Conservation (phyloP, 2,113 vertebrate genomes). For the Montifringilla adamsi region DNA sequence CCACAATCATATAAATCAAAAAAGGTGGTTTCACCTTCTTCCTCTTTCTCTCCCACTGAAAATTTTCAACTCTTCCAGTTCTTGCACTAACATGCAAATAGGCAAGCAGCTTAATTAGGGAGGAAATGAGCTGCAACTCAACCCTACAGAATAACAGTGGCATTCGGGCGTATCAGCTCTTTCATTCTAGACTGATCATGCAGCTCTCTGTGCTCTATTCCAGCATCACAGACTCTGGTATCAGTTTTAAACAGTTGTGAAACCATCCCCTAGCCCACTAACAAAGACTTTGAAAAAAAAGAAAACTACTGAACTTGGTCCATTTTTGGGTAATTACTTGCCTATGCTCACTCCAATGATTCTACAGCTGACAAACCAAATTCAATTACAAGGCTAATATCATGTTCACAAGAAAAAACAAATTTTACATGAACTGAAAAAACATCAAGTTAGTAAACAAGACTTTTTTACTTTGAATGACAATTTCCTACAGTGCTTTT, state of each 20-base stretch:
- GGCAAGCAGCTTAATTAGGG: neutral
- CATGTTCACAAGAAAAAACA: neutral
- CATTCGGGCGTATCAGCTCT: neutral
- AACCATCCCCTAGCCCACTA: neutral
- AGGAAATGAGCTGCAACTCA: neutral
- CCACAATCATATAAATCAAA: neutral
- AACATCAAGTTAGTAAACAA: neutral
- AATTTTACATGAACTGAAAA: neutral
- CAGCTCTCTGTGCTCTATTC: neutral
- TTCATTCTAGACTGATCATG: neutral
- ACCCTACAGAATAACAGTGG: neutral
- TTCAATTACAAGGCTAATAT: neutral
- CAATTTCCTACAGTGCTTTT: neutral
- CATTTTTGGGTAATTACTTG: neutral
- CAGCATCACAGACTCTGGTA: neutral
- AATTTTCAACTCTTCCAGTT: neutral
- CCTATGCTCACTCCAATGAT: rapidly evolving
- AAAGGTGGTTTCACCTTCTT: neutral
- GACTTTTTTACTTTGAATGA: neutral
- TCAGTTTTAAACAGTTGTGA: neutral
- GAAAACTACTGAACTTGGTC: neutral
- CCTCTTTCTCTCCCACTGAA: neutral
- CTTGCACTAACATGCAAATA: conserved; percentile 7
- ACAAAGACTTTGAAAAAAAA: neutral
- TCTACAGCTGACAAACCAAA: neutral